phyloP scores from a whole-genome alignment of 2,113 vertebrate species.

The Aythya baeri region DNA sequence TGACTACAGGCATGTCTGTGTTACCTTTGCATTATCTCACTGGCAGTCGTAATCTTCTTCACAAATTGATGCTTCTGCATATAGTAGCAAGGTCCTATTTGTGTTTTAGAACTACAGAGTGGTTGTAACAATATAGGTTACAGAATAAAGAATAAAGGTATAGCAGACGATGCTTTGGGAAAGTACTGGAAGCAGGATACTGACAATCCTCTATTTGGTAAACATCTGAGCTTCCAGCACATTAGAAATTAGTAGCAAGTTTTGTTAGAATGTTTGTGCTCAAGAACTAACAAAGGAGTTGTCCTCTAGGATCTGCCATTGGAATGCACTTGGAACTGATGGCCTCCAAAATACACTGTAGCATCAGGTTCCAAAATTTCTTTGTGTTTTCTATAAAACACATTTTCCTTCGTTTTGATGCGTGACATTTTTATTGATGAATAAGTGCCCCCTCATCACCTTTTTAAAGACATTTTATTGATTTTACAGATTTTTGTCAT shows the following conservation, averaged over 20 bases:
- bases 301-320: accelerated
- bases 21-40: background rate
- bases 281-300: background rate
- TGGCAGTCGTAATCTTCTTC: background rate
- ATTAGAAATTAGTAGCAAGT: background rate
- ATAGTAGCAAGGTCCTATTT: background rate
- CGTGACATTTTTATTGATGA: background rate
- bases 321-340: background rate
- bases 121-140: background rate
- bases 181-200: background rate
- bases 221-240: background rate
- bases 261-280: background rate
- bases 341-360: background rate
- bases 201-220: background rate
- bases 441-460: background rate
- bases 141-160: background rate
- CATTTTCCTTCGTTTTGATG: background rate
- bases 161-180: background rate
- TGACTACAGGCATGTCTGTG: background rate
- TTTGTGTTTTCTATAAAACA: background rate
- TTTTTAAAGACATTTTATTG: background rate
- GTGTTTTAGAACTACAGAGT: background rate
- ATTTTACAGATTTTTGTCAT: background rate
- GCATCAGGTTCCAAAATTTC: background rate
- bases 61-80: background rate